Base-by-base conservation (phyloP, 2,113 vertebrate species). In the Datnioides undecimradiatus region DNA sequence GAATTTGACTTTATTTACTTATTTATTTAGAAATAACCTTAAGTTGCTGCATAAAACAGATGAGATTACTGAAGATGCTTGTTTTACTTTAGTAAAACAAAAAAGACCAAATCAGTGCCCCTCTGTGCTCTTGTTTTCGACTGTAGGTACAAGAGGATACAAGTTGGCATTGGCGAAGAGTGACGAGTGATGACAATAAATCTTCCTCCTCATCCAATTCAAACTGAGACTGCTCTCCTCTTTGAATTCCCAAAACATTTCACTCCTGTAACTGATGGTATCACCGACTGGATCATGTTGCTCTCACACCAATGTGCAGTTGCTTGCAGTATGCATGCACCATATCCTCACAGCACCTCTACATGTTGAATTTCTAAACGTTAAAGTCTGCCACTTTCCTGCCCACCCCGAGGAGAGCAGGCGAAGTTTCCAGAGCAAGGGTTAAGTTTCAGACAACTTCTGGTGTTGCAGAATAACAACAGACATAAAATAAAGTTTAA, bases 391-490 rank as follows among this genome's bases (percentile, higher is more conserved):
- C 6, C 69, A 83, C 76, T 41, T 72, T 40, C 58, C 27, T 12
- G 34, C 29, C 40, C 8, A 34, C 43, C 58, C 73, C 63, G 31
- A 27, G 31, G 16, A 29, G 9, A 51, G 46, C 0, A 73, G 49
- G n/a, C 46, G 27, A 59, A 79, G 36, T 31, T 73, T 84, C 43
- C 6, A 68, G 80, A 46, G 63, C 48, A 83, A 81, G 73, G 83
- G 83, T 67, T 57, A 54, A 11, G 36, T 7, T 40, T 41, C 19
- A 63, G 12, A 3, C 5, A 43, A 31, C 19, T 16, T 38, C n/a
- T 25, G 11, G 9, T 71, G 5, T 33, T n/a, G 62, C 34, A 67
- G 31, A 8, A 17, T n/a, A 38, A 55, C 40, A 43, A 76, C n/a
- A n/a, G n/a, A n/a, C n/a, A n/a, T n/a, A n/a, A n/a, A n/a, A n/a